Evolutionary conservation across 92 coral and sea anemone genomes (phyloP).

Genomic region (Hydrozoanthus gracilis): DNA sequence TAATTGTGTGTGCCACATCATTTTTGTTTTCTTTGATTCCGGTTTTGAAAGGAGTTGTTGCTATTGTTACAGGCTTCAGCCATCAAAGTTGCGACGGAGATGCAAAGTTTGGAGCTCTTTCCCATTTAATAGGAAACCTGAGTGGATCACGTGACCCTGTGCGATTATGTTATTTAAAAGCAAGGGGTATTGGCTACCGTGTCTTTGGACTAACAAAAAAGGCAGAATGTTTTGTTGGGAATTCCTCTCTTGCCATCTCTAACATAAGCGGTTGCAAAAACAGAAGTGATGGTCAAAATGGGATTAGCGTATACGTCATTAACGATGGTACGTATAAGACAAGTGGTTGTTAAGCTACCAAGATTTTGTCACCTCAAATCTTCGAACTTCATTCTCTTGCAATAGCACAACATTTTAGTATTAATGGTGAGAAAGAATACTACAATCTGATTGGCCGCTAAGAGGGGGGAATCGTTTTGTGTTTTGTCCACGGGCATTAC

Average conservation of each 20-base stretch:
- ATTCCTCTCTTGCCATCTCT: background rate
- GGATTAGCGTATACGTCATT: constrained; percentile 6
- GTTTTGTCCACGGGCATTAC: background rate
- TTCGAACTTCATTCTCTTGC: background rate
- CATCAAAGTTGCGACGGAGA: background rate
- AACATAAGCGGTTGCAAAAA: background rate
- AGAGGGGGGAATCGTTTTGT: background rate
- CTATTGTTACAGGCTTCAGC: constrained; percentile 1
- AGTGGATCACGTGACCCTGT: background rate
- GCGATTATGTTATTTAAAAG: constrained; percentile 6
- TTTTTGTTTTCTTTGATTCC: background rate
- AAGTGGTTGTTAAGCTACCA: background rate
- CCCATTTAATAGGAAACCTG: background rate
- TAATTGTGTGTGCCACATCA: too few relatives aligned
- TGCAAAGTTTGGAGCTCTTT: background rate
- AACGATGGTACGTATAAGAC: constrained; percentile 1
- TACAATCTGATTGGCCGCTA: background rate
- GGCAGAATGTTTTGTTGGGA: background rate
- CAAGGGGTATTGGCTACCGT: background rate
- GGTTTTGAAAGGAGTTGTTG: background rate
- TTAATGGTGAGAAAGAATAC: background rate
- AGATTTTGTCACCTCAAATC: background rate
- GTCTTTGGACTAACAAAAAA: constrained; percentile 7
- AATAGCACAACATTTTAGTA: background rate
- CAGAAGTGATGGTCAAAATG: background rate